Evolutionary conservation across 2,113 vertebrate species (phyloP).

Genomic region (Dunckerocampus dactyliophorus): DNA sequence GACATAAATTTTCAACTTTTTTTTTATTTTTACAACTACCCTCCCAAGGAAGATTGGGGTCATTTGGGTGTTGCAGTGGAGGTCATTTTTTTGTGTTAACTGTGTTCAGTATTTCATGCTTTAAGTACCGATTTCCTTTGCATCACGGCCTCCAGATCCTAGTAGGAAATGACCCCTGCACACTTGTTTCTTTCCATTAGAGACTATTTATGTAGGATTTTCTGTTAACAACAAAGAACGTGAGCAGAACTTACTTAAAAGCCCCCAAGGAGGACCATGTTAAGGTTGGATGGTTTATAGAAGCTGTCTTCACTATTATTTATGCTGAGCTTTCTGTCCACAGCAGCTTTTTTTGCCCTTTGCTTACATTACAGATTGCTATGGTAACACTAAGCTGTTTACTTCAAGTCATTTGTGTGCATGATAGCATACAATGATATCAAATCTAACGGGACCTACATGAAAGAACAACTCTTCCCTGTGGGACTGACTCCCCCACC

Average conservation of each 20-base stretch:
- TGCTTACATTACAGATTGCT: constrained; percentile 72
- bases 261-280: constrained; percentile 35
- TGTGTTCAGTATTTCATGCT: constrained; percentile 74
- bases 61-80: constrained; percentile 76
- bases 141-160: constrained; percentile 68
- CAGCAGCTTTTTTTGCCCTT: constrained; percentile 53
- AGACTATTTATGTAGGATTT: constrained; percentile 65
- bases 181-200: constrained; percentile 70
- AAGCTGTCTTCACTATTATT: constrained; percentile 58
- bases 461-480: constrained; percentile 73
- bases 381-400: constrained; percentile 76
- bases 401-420: constrained; percentile 74
- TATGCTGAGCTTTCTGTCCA: constrained; percentile 54
- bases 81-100: constrained; percentile 77
- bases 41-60: constrained; percentile 80
- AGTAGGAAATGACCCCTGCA: constrained; percentile 76
- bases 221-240: constrained; percentile 50
- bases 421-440: constrained; percentile 72
- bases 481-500: constrained; percentile 60
- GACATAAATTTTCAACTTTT: constrained; percentile 76
- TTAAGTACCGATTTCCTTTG: constrained; percentile 81
- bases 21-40: constrained; percentile 67
- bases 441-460: constrained; percentile 73
- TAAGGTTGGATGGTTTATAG: constrained; percentile 42
- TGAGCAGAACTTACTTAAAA: constrained; percentile 7